These are phyloP conservation scores for Pterocles gutturalis DNA, from an alignment of 2,113 vertebrate genomes.

Conservation along the genomic window DNA sequence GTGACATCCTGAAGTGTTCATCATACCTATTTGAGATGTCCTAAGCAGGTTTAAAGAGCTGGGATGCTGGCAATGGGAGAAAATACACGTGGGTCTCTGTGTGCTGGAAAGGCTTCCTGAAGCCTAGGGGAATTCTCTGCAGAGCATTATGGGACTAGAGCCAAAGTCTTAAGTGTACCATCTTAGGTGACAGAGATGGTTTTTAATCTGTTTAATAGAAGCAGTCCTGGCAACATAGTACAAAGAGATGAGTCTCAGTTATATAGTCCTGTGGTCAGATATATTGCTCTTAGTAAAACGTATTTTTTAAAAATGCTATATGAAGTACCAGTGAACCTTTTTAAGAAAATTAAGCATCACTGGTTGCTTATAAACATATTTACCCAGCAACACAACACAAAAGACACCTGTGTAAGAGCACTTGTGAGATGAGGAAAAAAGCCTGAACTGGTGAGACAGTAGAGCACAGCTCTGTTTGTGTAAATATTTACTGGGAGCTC, in stretches of 20 bases:
- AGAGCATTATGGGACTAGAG: background rate
- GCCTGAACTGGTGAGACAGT: background rate
- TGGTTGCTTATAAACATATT: background rate
- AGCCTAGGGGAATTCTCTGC: background rate
- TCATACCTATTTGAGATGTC: background rate
- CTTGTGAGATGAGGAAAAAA: background rate
- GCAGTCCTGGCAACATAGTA: background rate
- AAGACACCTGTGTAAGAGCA: background rate
- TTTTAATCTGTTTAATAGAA: background rate
- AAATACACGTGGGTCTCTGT: background rate
- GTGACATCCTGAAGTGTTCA: background rate
- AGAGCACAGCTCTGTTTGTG: background rate
- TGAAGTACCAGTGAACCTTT: background rate
- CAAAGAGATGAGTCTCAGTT: background rate
- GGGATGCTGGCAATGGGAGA: background rate
- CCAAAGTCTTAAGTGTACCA: background rate
- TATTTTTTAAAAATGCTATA: background rate
- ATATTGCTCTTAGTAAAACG: background rate
- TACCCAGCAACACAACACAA: background rate
- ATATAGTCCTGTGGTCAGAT: background rate
- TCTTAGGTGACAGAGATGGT: background rate
- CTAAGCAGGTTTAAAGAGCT: background rate
- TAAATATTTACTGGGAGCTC: background rate
- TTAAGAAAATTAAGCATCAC: background rate
- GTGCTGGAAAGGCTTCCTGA: background rate